Base-by-base conservation (phyloP, 2,113 vertebrate species). In the Strix uralensis region DNA sequence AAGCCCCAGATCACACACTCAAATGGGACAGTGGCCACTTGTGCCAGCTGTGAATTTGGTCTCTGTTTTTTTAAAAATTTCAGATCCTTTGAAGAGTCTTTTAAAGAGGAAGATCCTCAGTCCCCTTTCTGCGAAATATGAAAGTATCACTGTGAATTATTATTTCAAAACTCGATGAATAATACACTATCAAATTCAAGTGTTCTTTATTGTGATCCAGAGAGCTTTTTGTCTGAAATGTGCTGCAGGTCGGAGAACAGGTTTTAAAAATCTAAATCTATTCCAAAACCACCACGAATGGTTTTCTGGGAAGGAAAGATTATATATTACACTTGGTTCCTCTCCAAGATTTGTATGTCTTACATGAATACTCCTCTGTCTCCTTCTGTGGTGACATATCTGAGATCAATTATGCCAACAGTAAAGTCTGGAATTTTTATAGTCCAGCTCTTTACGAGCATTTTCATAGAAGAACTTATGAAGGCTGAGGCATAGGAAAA, bases 351-450 rank as follows among this genome's bases (percentile, higher is more conserved):
- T 88, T 94, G 83, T 94, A 74, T 91, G 88, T 96, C 94, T 94
- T 88, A 93, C 86, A 96, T 95, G 88, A 97, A 97, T 96, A 78
- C 85, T 91, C 67, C 91, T 94, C 87, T 95, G 86, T 95, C 77
- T 97, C 55, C 69, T 96, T 94, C 73, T 94, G 94, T 91, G 72
- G 84, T 95, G 94, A 96, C 93, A 93, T 96, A 96, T 93, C 95
- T 97, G 88, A 96, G 88, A 94, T 93, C 92, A 95, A 87, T 95
- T 97, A 95, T 89, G 83, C 92, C 94, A 95, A 85, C 65, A 95
- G 83, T 95, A 92, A 96, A 96, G 85, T 95, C 86, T 96, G 86
- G 90, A 95, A 94, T 94, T 96, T 97, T 97, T 96, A 95, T 92
- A 91, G 93, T 94, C 47, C 79, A 85, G 40, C 51, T 79, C 49